Base-by-base conservation (phyloP, 2,888 invertebrate genomes). In the Antitype chi region DNA sequence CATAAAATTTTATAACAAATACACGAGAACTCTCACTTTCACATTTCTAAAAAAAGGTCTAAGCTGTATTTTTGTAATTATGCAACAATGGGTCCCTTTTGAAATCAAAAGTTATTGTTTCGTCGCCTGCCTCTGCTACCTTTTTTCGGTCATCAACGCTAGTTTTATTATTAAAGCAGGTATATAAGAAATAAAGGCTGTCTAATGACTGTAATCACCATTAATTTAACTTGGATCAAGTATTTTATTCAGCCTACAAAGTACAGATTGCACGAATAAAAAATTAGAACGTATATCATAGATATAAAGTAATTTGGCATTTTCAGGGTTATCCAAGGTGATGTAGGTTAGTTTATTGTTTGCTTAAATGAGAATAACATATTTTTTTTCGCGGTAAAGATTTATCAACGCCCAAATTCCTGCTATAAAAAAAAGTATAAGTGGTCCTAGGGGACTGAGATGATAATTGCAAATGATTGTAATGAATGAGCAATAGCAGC, bases 21-120 rank as follows among this genome's bases (percentile, higher is more conserved):
- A 23, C 28, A 74, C 28, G 5, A 70, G 52, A 60, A 90, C 88
- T 89, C 87, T 94, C 90, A 94, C 95, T 95, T 95, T 95, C 94
- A 92, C 93, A 91, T 91, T 93, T 92, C 91, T 91, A 90, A 89
- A 90, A 86, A 78, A 82, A 57, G 23, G 52, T 62, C 1, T 23
- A 8, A 49, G 59, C 32, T 70, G 70, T 68, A 79, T 82, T 77
- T 82, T 60, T 63, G 57, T 81, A 85, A 88, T 91, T 89, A 91
- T 88, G 89, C 88, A 90, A 92, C 85, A 85, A 84, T 71, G 60
- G 74, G 73, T 73, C 80, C 86, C 81, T 89, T 68, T 90, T 88
- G 76, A 81, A 82, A 82, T 71, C 67, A 67, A 82, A 81, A 81
- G 86, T 74, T 74, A 84, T 86, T 87, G 84, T 86, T 87, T 82